These are phyloP conservation scores for Ammospiza caudacuta DNA, from an alignment of 2,113 vertebrate genomes.

Conservation along the genomic window DNA sequence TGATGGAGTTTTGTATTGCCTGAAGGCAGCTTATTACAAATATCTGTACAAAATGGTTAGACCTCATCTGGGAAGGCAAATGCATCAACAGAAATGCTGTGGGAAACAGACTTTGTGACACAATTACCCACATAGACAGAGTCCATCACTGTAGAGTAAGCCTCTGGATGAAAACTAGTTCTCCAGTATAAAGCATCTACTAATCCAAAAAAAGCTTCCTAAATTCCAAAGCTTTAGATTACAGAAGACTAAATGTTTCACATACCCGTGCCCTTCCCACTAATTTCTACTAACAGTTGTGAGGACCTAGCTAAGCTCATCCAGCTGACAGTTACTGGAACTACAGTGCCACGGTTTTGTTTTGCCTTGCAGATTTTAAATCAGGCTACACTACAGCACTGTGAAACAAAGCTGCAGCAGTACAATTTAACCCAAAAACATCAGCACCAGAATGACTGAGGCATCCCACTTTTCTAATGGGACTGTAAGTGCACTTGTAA, in stretches of 20 bases:
- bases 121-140: not conserved
- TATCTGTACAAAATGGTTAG: not conserved
- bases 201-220: not conserved
- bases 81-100: not conserved
- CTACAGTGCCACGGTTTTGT: not conserved
- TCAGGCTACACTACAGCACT: rapidly evolving
- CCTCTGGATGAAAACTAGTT: not conserved
- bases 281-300: not conserved
- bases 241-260: not conserved
- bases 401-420: not conserved
- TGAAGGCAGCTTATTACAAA: not conserved
- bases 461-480: not conserved
- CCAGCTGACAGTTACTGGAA: not conserved
- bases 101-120: not conserved
- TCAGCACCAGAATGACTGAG: not conserved
- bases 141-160: not conserved
- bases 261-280: not conserved
- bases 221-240: conserved; percentile 2
- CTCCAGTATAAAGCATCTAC: not conserved
- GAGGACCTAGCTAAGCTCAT: not conserved
- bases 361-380: not conserved
- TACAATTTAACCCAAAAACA: not conserved
- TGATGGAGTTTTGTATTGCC: not conserved
- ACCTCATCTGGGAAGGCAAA: not conserved
- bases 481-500: not conserved